Conservation (phyloP, 2,113 vertebrate genomes). For the Mirza zaza region DNA sequence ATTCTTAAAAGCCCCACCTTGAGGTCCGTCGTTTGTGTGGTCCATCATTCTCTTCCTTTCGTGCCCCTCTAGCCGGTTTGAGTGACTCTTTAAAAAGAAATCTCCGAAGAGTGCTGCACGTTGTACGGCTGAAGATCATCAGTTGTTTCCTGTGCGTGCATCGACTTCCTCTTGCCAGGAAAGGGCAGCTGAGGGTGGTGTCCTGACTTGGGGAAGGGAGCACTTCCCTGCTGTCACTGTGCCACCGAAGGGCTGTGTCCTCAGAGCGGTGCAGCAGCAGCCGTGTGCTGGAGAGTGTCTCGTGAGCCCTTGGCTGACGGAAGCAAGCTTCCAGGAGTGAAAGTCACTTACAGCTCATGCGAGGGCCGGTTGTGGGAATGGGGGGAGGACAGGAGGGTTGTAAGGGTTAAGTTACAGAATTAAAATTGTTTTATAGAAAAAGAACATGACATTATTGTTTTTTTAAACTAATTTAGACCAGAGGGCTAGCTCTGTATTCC, state of each 20-base stretch:
- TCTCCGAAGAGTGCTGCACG: not conserved
- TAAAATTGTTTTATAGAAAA: conserved; percentile 1
- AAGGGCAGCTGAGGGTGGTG: conserved; percentile 30
- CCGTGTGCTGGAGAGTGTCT: no score
- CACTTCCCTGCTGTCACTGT: not conserved
- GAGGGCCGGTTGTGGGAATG: not conserved
- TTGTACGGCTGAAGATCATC: conserved; percentile 47
- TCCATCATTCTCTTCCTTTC: not conserved
- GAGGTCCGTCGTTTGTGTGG: not conserved
- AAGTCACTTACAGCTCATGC: not conserved
- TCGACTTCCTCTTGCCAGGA: conserved; percentile 58
- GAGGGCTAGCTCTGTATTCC: not conserved
- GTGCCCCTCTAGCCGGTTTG: not conserved
- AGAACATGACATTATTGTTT: not conserved
- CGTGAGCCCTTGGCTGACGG: not conserved
- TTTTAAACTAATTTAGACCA: not conserved
- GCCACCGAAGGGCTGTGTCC: not conserved
- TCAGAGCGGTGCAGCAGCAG: not conserved
- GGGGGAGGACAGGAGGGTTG: not conserved
- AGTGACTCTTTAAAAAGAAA: conserved; percentile 27
- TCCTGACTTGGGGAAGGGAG: conserved; percentile 52
- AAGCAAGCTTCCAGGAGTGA: not conserved
- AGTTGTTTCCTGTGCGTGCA: conserved; percentile 58
- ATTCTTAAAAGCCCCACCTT: not conserved
- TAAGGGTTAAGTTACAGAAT: not conserved